Base-by-base conservation (phyloP, 2,797 vertebrate genomes). In the Kryptopterus vitreolus region DNA sequence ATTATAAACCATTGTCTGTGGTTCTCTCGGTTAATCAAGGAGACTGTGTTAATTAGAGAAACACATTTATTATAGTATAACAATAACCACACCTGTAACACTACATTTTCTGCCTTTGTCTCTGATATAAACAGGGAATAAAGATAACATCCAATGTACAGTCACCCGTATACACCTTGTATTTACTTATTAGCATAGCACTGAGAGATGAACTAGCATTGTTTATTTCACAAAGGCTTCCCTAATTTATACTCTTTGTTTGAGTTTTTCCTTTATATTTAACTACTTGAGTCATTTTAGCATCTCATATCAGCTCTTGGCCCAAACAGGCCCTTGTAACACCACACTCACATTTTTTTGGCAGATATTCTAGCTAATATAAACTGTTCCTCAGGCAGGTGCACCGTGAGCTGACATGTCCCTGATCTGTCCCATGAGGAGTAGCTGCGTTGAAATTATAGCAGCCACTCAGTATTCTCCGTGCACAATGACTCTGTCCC, bases 401-500 rank as follows among this genome's bases (percentile, higher is more conserved):
- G 35, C 66, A 24, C 26, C 58, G 62, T 89, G 74, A 72, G 82
- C 84, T 79, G 83, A 83, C 69, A 88, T 74, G 71, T 74, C 75
- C 91, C 90, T 89, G 91, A 92, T 93, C 82, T 82, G 75, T 80
- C 35, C 87, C 82, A 90, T 83, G 76, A 89, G 87, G 53, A 79
- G 80, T 20, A 76, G 77, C 77, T 80, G 74, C 12, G 79, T 82
- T 87, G 86, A 89, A 90, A 88, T 92, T 80, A 82, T 87, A 91
- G 87, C 79, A 85, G 84, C 86, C 79, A 87, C 88, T 93, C 88
- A 88, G 91, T 93, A 93, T 93, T 90, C 92, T 88, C 86, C 76
- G 58, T 48, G 86, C 86, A 76, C 85, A 88, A 84, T 81, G 90
- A 86, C 83, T 65, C 86, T 89, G 92, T 92, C 93, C 91, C 92